A percentile compares a stretch with the other conserved stretches of the same genome.
These are phyloP conservation scores for Amphimallon solstitiale DNA, from an alignment of 2,888 invertebrate genomes.

Conservation along the genomic window DNA sequence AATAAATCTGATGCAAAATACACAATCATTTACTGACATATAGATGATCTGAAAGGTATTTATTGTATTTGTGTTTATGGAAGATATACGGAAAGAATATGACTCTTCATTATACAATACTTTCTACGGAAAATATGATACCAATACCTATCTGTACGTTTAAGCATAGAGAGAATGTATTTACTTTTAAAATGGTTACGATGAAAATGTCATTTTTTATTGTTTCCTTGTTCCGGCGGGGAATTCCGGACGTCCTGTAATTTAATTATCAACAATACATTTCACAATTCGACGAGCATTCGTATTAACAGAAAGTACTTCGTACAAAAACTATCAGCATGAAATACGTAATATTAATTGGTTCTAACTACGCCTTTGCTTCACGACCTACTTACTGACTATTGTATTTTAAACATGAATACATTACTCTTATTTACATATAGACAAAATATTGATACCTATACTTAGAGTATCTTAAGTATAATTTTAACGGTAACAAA, in stretches of 20 bases:
- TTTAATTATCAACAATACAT: slow-evolving; percentile 43
- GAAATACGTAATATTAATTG: slow-evolving; percentile 15
- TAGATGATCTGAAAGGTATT: no score
- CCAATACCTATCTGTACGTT: no score
- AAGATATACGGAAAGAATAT: no score
- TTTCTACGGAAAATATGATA: no score
- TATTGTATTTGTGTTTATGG: no score
- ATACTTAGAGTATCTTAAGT: no score
- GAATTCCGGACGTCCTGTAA: slow-evolving; percentile 49
- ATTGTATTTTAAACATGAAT: background rate
- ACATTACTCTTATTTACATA: background rate
- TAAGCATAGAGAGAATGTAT: background rate
- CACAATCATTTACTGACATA: no score
- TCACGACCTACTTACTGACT: slow-evolving; percentile 5
- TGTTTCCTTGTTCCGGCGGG: slow-evolving; percentile 47
- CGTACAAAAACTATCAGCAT: background rate
- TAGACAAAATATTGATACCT: background rate
- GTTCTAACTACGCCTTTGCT: slow-evolving; percentile 14
- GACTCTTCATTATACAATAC: no score
- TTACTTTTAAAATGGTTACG: background rate
- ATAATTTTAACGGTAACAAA: no score
- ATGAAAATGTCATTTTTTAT: slow-evolving; percentile 36
- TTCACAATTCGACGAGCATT: slow-evolving; percentile 29
- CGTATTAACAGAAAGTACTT: slow-evolving; percentile 9
- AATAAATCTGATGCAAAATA: no score